A percentile compares a stretch with the other conserved stretches of the same genome.
phyloP scores from a whole-genome alignment of 2,113 vertebrate genomes.

The Natator depressus region DNA sequence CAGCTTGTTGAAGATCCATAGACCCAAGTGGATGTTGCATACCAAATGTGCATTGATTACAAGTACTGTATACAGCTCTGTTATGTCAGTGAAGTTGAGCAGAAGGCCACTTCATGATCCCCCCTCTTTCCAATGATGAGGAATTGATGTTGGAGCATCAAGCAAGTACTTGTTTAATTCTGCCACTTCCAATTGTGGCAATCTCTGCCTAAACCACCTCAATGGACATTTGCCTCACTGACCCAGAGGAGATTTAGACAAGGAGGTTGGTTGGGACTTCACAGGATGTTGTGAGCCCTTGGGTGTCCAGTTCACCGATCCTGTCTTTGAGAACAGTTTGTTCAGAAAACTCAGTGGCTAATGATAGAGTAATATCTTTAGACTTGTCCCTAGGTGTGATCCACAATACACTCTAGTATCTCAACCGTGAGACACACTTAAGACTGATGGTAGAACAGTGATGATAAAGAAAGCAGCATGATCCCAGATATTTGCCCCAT shows the following conservation, averaged over 20 bases:
- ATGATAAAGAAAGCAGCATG: not conserved
- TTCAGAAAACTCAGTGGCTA: not conserved
- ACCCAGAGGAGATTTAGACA: not conserved
- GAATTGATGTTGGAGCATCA: not conserved
- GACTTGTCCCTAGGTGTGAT: not conserved
- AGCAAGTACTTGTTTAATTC: not conserved
- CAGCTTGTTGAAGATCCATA: not conserved
- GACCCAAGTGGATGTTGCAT: not conserved
- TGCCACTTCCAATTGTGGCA: not conserved
- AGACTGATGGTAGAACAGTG: not conserved
- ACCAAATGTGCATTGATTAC: not conserved
- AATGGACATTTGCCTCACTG: not conserved
- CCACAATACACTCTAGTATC: not conserved
- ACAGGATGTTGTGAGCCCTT: not conserved
- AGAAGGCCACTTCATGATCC: not conserved
- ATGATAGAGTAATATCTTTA: not conserved
- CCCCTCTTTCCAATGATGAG: not conserved
- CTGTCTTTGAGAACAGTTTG: not conserved
- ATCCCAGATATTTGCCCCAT: not conserved
- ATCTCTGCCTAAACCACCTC: not conserved
- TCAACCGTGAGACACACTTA: not conserved
- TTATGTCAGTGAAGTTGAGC: not conserved
- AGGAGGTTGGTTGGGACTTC: not conserved
- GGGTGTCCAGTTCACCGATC: not conserved
- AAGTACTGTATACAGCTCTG: not conserved